These are phyloP conservation scores for Panthera leo DNA, from an alignment of 2,113 vertebrate genomes.

Conservation along the genomic window DNA sequence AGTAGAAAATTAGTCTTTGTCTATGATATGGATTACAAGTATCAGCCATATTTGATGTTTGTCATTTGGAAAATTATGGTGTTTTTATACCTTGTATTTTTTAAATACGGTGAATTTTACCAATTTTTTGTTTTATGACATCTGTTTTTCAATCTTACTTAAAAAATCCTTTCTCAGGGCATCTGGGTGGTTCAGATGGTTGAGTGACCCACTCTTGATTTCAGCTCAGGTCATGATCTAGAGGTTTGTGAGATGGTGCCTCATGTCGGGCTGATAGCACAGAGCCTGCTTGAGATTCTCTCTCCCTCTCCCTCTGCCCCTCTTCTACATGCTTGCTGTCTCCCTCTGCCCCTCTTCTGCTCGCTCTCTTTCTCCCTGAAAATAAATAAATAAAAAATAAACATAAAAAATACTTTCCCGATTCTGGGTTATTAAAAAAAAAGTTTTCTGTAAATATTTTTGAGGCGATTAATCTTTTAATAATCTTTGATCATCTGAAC, in stretches of 20 bases:
- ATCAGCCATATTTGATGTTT: not conserved
- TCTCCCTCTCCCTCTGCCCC: too few relatives aligned
- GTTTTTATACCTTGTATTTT: not conserved
- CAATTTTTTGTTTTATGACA: not conserved
- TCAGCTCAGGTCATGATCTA: too few relatives aligned
- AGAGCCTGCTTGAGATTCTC: too few relatives aligned
- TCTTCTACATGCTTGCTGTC: too few relatives aligned
- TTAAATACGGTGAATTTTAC: not conserved
- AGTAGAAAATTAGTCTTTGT: not conserved
- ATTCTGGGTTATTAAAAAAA: not conserved
- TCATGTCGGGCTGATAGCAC: too few relatives aligned
- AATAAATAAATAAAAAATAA: too few relatives aligned
- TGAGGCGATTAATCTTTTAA: not conserved
- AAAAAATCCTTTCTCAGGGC: not conserved
- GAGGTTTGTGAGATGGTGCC: too few relatives aligned
- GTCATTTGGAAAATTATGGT: not conserved
- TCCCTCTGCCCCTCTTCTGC: too few relatives aligned
- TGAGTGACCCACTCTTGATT: too few relatives aligned
- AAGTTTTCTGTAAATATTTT: slow-evolving; percentile 12
- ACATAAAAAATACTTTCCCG: not conserved
- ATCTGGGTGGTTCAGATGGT: too few relatives aligned
- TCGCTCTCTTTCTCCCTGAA: too few relatives aligned
- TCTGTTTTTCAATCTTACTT: not conserved
- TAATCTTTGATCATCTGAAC: slow-evolving; percentile 17
- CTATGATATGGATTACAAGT: not conserved